Conservation (phyloP, 2,797 vertebrate genomes). For the Hyperoplus lanceolatus region DNA sequence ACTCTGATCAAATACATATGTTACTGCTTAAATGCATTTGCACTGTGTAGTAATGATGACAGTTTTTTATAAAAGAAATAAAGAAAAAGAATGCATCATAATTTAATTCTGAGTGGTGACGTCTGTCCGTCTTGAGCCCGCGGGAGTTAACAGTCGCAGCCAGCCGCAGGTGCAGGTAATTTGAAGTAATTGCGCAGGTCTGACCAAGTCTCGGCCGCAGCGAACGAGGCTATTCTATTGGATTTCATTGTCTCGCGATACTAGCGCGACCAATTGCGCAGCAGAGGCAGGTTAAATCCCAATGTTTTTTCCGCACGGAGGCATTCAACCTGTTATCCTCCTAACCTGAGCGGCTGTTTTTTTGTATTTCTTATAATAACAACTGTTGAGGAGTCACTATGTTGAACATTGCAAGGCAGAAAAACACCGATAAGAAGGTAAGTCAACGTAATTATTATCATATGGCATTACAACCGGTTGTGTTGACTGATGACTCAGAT, state of each 20-base stretch:
- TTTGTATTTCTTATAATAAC: neutral
- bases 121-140: too few species aligned
- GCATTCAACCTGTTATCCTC: neutral
- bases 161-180: too few species aligned
- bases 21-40: too few species aligned
- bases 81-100: too few species aligned
- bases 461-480: neutral
- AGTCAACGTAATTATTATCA: neutral
- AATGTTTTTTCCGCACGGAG: neutral
- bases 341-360: rapidly evolving
- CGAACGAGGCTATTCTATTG: slow-evolving; percentile 58
- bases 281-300: slow-evolving; percentile 71
- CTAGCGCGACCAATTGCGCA: slow-evolving; percentile 31
- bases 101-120: too few species aligned
- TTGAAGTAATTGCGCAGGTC: too few species aligned
- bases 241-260: slow-evolving; percentile 59
- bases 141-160: too few species aligned
- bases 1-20: too few species aligned
- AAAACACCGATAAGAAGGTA: slow-evolving; percentile 60
- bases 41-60: too few species aligned
- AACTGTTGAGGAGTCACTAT: slow-evolving; percentile 49
- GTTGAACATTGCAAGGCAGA: slow-evolving; percentile 55
- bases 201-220: too few species aligned
- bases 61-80: too few species aligned
- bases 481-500: too few species aligned